These are phyloP conservation scores for Sebastes umbrosus DNA, from an alignment of 2,797 vertebrate genomes.

Conservation along the genomic window DNA sequence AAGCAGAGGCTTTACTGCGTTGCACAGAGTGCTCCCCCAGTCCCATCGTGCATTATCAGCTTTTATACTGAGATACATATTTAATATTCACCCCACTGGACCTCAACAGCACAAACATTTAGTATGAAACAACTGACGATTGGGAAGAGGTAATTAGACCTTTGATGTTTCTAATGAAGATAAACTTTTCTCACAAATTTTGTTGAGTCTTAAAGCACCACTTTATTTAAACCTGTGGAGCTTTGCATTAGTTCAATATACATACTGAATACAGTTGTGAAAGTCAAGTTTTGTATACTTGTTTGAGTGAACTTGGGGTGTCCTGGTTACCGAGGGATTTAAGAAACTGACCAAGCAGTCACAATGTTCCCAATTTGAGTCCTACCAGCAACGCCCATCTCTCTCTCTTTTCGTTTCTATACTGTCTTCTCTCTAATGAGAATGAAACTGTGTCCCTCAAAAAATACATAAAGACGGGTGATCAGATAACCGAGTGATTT, in stretches of 20 bases:
- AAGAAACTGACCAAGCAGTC: background rate
- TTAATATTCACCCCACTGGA: slow-evolving; percentile 41
- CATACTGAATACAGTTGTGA: background rate
- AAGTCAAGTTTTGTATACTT: background rate
- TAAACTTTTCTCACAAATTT: background rate
- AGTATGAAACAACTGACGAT: background rate
- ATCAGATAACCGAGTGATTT: background rate
- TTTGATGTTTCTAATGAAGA: background rate
- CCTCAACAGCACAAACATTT: background rate
- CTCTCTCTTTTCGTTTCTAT: background rate
- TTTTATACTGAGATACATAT: slow-evolving; percentile 53
- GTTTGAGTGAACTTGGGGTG: background rate
- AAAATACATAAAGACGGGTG: background rate
- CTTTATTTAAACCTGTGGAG: background rate
- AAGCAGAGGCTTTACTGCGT: slow-evolving; percentile 54
- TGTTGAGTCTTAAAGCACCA: background rate
- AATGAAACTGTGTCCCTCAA: background rate
- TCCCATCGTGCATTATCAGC: slow-evolving; percentile 56
- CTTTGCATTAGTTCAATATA: background rate
- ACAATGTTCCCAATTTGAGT: background rate
- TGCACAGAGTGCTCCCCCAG: slow-evolving; percentile 58
- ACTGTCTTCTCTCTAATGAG: background rate
- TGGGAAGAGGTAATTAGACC: background rate
- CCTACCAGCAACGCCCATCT: background rate
- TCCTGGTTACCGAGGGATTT: background rate